Evolutionary conservation across 1,140 invertebrate species (phyloP).

Genomic region (Papilio glaucus): DNA sequence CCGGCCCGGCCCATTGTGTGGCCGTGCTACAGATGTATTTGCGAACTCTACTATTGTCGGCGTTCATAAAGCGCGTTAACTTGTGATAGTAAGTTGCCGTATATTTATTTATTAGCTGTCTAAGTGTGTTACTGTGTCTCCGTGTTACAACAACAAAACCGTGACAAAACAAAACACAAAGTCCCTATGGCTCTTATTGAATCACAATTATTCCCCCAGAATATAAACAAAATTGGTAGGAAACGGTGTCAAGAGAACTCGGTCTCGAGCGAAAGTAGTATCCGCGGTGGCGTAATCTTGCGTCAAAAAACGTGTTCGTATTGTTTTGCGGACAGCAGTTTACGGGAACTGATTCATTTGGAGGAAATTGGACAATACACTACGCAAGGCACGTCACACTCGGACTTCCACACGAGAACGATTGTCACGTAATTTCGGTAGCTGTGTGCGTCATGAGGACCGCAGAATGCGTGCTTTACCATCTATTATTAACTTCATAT

Average conservation of each 20-base stretch:
- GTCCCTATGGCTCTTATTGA: not conserved
- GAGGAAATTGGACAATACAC: slow-evolving; percentile 24
- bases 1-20: too few relatives aligned
- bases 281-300: slow-evolving; percentile 13
- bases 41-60: too few relatives aligned
- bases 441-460: not conserved
- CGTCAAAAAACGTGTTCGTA: slow-evolving; percentile 26
- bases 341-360: slow-evolving; percentile 25
- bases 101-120: too few relatives aligned
- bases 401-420: not conserved
- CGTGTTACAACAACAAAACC: not conserved
- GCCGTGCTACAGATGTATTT: too few relatives aligned
- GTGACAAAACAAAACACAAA: not conserved
- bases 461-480: not conserved
- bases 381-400: not conserved
- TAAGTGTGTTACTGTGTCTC: too few relatives aligned
- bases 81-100: too few relatives aligned
- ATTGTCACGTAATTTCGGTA: not conserved
- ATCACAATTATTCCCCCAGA: slow-evolving; percentile 4
- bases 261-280: not conserved
- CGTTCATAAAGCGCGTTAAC: too few relatives aligned
- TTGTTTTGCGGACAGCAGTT: not conserved
- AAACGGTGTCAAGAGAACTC: slow-evolving; percentile 27
- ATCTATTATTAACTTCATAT: not conserved
- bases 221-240: slow-evolving; percentile 3